Evolutionary conservation across 2,797 vertebrate genomes (phyloP), one percentile per base, ranked within the genome.

Genomic region (Acipenser transmontanus): DNA sequence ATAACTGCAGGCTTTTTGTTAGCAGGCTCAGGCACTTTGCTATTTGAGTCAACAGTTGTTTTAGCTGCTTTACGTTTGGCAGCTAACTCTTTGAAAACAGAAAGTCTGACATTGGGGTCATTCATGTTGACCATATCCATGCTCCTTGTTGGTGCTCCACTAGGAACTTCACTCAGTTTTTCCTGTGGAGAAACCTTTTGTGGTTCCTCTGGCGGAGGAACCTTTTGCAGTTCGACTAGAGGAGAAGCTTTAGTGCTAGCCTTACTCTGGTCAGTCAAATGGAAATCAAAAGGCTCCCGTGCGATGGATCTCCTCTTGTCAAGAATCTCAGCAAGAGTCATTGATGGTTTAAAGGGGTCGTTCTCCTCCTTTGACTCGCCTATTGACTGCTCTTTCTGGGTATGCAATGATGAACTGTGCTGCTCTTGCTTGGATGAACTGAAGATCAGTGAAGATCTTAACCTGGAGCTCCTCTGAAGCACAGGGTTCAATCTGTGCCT

Each of bases 371-470:
- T 81, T 14, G 73, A 6, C 68, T 90, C 88, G 0, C 72, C 87
- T 75, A 87, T 87, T 2, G 81, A 81, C 59, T 87, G 83, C n/a
- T 92, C 91, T 49, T 90, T 91, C 9, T 90, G 77, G 75, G 84
- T 80, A 82, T 83, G 11, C 52, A 84, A 84, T 1, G 86, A 81
- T 2, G 79, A 48, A 34, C 82, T 90, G 1, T 85, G 71, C 64
- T 93, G 91, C 1, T 98, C 95, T 1, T 94, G 72, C 76, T 96
- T 97, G 8, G 97, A 93, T 17, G 93, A 91, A 62, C 87, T 94
- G 71, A 98, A 99, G 75, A 99, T 95, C 48, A 98, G 82, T 4
- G 97, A 99, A 1, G 95, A 96, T 66, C 94, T 89, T 61, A 99
- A 84, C 68, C 95, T 89, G 0, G 97, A 99, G 79, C 87, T 90